Base-by-base conservation (phyloP, 2,797 vertebrate genomes). In the Sebastiscus tertius region DNA sequence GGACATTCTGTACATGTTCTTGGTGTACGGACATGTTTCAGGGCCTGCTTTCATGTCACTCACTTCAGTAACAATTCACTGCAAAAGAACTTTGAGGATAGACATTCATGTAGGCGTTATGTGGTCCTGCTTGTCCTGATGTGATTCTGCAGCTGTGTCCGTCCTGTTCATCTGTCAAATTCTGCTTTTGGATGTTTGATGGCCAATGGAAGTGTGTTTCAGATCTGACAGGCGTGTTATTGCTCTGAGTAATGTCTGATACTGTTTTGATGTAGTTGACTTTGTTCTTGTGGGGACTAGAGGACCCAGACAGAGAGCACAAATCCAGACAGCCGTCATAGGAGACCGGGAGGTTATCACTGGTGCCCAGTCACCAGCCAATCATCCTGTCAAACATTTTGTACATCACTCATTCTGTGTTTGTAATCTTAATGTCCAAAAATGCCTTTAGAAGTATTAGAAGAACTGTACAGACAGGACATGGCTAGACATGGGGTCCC, bases 21-120 rank as follows among this genome's bases (percentile, higher is more conserved):
- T 60, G 49, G 4, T 60, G 12, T 0, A 29, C 13, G 33, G 59
- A 75, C 3, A 34, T 20, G 34, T 75, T 87, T 75, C 42, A 10
- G 63, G 56, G 13, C 29, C 34, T 20, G 31, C 39, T 85, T 79
- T 80, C 59, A 69, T 54, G 72, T 63, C 73, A 72, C 39, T 84
- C 56, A 58, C 55, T 76, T 74, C 72, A 66, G 63, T 72, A 26
- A 36, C 49, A 68, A 49, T 63, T 65, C 8, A 54, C 33, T 31
- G 52, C 36, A 31, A 70, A 33, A 18, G 1, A 60, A 55, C 58
- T 64, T 31, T 60, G 62, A 73, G 11, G 29, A 80, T 5, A 58
- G 36, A 49, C 29, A 20, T 29, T 55, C 29, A n/a, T 27, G 77
- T 10, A 66, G 75, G 75, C 54, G 63, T 59, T 60, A 46, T 66